Conservation (phyloP, 2,797 vertebrate genomes). For the Gadopsis marmoratus region DNA sequence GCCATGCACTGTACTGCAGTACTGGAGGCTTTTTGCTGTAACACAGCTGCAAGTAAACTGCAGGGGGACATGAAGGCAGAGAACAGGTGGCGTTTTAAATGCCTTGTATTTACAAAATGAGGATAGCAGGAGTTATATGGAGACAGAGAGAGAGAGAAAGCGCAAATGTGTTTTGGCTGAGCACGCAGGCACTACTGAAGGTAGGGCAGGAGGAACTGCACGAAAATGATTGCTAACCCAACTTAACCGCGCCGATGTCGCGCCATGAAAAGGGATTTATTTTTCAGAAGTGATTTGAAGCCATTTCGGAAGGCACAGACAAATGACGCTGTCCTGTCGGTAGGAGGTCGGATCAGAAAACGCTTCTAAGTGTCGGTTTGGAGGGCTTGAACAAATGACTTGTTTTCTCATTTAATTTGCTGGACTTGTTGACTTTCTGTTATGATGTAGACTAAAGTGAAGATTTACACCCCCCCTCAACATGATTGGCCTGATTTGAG, state of each 20-base stretch:
- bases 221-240: neutral
- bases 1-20: slow-evolving; percentile 17
- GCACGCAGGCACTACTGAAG: neutral
- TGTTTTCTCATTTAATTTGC: neutral
- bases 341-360: neutral
- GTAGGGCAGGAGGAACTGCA: neutral
- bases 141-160: slow-evolving; percentile 9
- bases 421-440: neutral
- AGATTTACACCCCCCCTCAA: no score
- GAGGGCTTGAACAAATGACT: neutral
- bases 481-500: no score
- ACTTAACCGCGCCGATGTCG: no score
- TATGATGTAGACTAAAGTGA: neutral
- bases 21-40: slow-evolving; percentile 6
- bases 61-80: slow-evolving; percentile 28
- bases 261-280: no score
- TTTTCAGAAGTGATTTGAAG: neutral
- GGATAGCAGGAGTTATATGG: slow-evolving; percentile 31
- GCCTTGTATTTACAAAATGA: slow-evolving; percentile 48
- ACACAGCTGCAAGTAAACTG: slow-evolving; percentile 46
- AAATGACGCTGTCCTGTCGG: neutral
- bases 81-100: slow-evolving; percentile 54
- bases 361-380: no score
- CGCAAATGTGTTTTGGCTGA: slow-evolving; percentile 30
- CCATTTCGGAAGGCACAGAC: neutral